phyloP scores from a whole-genome alignment of 2,888 invertebrate species.

The Heliconius cydno region DNA sequence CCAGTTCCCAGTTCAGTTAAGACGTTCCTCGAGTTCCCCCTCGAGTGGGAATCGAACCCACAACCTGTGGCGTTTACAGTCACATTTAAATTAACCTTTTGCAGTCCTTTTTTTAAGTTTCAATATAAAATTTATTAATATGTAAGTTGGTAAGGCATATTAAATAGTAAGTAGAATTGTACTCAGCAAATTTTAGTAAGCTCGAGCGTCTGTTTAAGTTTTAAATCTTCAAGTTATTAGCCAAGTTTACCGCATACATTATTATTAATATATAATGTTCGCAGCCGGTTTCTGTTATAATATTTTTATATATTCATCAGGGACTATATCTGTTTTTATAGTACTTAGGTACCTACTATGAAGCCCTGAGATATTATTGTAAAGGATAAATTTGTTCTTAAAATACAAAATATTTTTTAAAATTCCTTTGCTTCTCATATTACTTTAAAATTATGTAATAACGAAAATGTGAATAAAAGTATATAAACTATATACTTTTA shows the following conservation, averaged over 20 bases:
- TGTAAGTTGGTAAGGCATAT: conserved; percentile 8
- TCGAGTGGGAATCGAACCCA: too few relatives aligned
- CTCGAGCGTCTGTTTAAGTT: conserved; percentile 24
- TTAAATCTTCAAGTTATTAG: conserved; percentile 27
- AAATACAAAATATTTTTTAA: too few relatives aligned
- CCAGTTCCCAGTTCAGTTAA: too few relatives aligned
- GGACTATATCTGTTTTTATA: background rate
- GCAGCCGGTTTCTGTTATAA: background rate
- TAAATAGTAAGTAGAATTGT: conserved; percentile 17
- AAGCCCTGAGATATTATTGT: background rate
- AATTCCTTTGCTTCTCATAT: too few relatives aligned
- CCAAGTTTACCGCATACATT: conserved; percentile 28
- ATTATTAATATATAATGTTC: conserved; percentile 11
- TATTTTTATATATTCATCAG: background rate
- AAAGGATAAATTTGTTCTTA: too few relatives aligned
- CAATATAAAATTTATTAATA: conserved; percentile 6
- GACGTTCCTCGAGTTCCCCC: too few relatives aligned
- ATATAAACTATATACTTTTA: too few relatives aligned
- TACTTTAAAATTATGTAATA: too few relatives aligned
- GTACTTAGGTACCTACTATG: background rate
- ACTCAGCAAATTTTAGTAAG: conserved; percentile 29
- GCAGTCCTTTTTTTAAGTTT: background rate
- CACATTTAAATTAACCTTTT: background rate
- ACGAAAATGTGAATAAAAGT: too few relatives aligned
- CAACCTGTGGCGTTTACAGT: too few relatives aligned